phyloP scores from a whole-genome alignment of 2,888 invertebrate genomes.

The Calliscelio sp. region DNA sequence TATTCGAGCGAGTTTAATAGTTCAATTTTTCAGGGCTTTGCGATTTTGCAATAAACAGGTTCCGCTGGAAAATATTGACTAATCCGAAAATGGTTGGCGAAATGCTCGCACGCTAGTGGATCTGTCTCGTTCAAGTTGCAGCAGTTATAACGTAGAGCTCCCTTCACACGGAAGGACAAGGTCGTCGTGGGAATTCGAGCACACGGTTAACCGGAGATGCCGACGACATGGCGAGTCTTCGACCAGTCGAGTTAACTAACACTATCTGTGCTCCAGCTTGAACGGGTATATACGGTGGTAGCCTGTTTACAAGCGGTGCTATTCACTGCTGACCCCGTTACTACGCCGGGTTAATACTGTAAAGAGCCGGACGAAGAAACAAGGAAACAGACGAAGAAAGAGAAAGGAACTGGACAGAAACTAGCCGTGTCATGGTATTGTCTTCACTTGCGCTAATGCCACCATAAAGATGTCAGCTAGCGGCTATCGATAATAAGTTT shows the following conservation, averaged over 20 bases:
- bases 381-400: slow-evolving; percentile 65
- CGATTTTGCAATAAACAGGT: slow-evolving; percentile 9
- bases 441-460: slow-evolving; percentile 66
- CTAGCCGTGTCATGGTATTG: slow-evolving; percentile 71
- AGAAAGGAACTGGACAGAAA: slow-evolving; percentile 67
- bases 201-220: slow-evolving; percentile 67
- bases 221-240: slow-evolving; percentile 73
- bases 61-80: neutral
- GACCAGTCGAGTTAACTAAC: slow-evolving; percentile 78
- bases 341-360: slow-evolving; percentile 65
- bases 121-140: slow-evolving; percentile 56
- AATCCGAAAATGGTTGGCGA: slow-evolving; percentile 12
- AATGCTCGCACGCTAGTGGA: slow-evolving; percentile 21
- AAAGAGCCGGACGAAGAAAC: slow-evolving; percentile 60
- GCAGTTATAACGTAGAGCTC: slow-evolving; percentile 48
- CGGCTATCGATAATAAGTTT: slow-evolving; percentile 65
- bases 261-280: slow-evolving; percentile 73
- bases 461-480: slow-evolving; percentile 62
- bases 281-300: slow-evolving; percentile 60
- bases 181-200: slow-evolving; percentile 76
- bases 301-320: slow-evolving; percentile 72
- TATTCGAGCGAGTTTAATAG: slow-evolving; percentile 3
- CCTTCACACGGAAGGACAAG: slow-evolving; percentile 72
- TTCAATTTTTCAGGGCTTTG: neutral
- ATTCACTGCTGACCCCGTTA: slow-evolving; percentile 76